phyloP scores from a whole-genome alignment of 2,888 invertebrate species.

The Mycalesis mineus region DNA sequence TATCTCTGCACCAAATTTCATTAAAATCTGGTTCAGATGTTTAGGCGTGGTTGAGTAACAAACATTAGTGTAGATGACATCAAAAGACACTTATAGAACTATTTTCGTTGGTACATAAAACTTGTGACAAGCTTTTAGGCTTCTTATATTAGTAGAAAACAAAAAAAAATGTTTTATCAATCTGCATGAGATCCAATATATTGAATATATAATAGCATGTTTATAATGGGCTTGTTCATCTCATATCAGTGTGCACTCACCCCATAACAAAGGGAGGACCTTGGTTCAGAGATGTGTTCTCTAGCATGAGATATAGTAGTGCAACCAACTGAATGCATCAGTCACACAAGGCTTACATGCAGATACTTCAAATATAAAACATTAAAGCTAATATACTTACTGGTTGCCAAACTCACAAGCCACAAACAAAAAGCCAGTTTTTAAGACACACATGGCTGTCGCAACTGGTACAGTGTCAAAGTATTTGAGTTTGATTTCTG shows the following conservation, averaged over 20 bases:
- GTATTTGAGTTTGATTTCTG: slow-evolving; percentile 98
- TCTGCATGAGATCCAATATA: no score
- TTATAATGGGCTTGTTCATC: slow-evolving; percentile 49
- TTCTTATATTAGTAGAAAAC: no score
- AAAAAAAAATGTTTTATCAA: not conserved
- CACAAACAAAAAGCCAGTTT: slow-evolving; percentile 98
- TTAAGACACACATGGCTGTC: slow-evolving; percentile 97
- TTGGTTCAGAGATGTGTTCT: slow-evolving; percentile 80
- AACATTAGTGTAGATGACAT: no score
- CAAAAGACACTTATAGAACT: no score
- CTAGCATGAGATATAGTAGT: slow-evolving; percentile 58
- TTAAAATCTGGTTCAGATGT: no score
- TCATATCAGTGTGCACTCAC: slow-evolving; percentile 81
- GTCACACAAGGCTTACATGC: slow-evolving; percentile 47
- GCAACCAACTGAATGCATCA: slow-evolving; percentile 39
- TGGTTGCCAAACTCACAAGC: slow-evolving; percentile 99
- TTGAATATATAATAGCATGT: no score
- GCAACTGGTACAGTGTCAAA: slow-evolving; percentile 99
- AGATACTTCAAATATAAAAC: slow-evolving; percentile 26
- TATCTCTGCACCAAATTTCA: no score
- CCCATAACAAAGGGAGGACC: slow-evolving; percentile 73
- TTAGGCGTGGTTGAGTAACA: no score
- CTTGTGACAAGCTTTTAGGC: no score
- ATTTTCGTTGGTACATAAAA: no score
- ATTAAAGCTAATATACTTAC: slow-evolving; percentile 81